Percentiles rank a stretch among this genome's conserved stretches.
phyloP scores from a whole-genome alignment of 2,113 vertebrate species.

The Upupa epops region DNA sequence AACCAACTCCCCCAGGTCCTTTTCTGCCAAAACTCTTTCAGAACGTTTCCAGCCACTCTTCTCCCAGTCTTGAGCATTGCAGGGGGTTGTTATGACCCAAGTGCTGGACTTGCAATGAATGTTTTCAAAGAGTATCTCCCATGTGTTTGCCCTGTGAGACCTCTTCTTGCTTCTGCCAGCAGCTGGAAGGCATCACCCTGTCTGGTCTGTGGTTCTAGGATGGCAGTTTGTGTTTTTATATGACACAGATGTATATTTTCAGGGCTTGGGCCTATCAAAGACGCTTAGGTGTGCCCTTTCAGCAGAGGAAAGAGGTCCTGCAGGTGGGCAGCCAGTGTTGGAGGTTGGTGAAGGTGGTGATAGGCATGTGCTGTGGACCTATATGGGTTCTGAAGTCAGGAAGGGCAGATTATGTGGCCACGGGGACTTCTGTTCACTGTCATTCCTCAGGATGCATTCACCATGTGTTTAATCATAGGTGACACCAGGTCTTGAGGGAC shows the following conservation, averaged over 20 bases:
- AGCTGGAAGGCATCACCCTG: neutral
- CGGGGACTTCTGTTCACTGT: neutral
- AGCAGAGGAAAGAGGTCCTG: neutral
- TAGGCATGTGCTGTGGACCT: rapidly evolving
- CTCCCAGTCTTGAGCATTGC: too few relatives aligned
- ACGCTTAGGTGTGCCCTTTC: neutral
- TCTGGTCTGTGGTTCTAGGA: rapidly evolving
- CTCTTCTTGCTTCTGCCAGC: neutral
- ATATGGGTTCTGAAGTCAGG: rapidly evolving
- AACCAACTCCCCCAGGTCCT: too few relatives aligned
- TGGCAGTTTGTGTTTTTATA: neutral
- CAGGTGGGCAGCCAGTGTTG: neutral
- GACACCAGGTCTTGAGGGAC: constrained; percentile 79
- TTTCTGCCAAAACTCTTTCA: too few relatives aligned
- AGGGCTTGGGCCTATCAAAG: neutral
- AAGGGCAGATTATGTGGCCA: rapidly evolving
- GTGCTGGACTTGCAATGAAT: too few relatives aligned
- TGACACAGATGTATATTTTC: neutral
- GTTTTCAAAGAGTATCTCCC: neutral
- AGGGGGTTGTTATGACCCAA: too few relatives aligned
- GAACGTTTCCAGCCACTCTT: too few relatives aligned
- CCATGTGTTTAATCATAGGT: constrained; percentile 73
- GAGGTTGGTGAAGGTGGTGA: neutral
- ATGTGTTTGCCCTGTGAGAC: rapidly evolving
- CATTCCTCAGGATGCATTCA: rapidly evolving